phyloP scores from a whole-genome alignment of 2,113 vertebrate genomes.

The Climacteris rufus region DNA sequence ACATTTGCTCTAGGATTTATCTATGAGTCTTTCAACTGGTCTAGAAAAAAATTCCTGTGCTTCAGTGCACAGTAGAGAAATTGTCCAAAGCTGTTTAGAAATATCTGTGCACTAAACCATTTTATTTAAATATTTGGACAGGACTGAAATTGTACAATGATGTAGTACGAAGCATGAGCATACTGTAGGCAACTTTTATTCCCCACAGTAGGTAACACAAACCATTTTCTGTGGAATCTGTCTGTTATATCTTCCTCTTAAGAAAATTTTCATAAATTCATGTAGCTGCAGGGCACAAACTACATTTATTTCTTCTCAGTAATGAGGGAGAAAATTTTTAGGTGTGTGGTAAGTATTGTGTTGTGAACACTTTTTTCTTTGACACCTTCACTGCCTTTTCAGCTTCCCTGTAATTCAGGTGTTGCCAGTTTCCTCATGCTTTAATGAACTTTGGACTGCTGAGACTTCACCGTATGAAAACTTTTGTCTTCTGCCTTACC shows the following conservation, averaged over 20 bases:
- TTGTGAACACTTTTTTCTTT: background rate
- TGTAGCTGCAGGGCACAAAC: background rate
- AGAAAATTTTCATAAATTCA: background rate
- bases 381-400: background rate
- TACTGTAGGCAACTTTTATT: background rate
- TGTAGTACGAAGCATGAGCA: background rate
- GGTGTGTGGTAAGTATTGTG: background rate
- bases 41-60: background rate
- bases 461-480: background rate
- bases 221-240: background rate
- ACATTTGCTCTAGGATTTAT: conserved; percentile 37
- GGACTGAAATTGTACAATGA: background rate
- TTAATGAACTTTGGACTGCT: background rate
- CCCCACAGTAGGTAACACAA: background rate
- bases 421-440: background rate
- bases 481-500: background rate
- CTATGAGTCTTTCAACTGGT: background rate
- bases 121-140: conserved; percentile 20
- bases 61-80: conserved; percentile 3
- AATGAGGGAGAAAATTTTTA: background rate
- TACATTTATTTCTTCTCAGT: background rate
- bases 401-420: background rate
- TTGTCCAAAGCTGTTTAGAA: conserved; percentile 29
- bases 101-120: background rate
- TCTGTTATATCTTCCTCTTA: background rate